These are phyloP conservation scores for Heliconius ethilla DNA, from an alignment of 2,888 invertebrate species.

Conservation along the genomic window DNA sequence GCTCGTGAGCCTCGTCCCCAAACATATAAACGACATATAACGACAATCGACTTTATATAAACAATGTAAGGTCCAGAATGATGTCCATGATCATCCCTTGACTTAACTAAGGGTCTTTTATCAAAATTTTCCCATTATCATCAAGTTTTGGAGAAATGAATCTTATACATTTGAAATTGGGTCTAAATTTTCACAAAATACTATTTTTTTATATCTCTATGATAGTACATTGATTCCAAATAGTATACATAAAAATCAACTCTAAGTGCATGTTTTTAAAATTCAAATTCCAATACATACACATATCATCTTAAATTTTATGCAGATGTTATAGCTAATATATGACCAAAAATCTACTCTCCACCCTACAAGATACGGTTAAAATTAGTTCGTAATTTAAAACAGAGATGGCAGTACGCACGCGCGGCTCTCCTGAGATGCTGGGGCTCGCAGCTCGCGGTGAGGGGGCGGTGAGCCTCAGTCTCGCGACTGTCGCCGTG, in stretches of 20 bases:
- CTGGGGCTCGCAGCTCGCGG: slow-evolving; percentile 4
- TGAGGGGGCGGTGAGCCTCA: slow-evolving; percentile 18
- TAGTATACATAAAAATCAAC: neutral
- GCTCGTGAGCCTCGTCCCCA: neutral
- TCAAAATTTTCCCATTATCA: slow-evolving; percentile 1
- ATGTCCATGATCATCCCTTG: neutral
- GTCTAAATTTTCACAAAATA: neutral
- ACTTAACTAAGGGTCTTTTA: slow-evolving; percentile 3
- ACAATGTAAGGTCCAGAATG: slow-evolving; percentile 7
- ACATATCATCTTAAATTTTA: slow-evolving; percentile 6
- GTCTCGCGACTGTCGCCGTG: slow-evolving; percentile 38
- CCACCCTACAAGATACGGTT: neutral
- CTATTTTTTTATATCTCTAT: neutral
- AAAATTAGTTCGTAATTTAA: neutral
- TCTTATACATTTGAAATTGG: neutral
- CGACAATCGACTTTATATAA: slow-evolving; percentile 8
- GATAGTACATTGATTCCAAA: slow-evolving; percentile 5
- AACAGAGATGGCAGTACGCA: slow-evolving; percentile 9
- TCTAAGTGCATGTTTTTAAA: neutral
- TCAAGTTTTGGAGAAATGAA: neutral
- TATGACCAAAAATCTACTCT: neutral
- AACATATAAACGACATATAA: too few species aligned
- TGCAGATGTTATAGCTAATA: slow-evolving; percentile 14
- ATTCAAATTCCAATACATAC: slow-evolving; percentile 7
- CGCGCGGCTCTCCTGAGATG: slow-evolving; percentile 14